A percentile compares a stretch with the other conserved stretches of the same genome.
These are phyloP conservation scores for Enteromius unitaeniatus DNA, from an alignment of 2,797 vertebrate species.

Conservation along the genomic window DNA sequence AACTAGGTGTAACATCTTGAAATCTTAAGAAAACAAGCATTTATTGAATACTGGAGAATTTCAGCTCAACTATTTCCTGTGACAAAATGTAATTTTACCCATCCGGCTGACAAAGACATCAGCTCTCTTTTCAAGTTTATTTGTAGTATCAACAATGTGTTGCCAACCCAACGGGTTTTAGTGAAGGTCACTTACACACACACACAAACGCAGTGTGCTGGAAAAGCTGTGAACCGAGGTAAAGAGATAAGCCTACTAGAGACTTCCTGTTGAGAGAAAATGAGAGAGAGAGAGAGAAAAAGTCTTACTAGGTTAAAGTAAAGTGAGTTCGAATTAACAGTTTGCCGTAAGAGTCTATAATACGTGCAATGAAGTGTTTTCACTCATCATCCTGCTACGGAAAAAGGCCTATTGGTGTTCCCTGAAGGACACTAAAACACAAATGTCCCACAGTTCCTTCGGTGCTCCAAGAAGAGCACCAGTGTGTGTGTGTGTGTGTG, in stretches of 20 bases:
- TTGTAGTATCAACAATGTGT: constrained; percentile 33
- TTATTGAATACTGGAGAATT: neutral
- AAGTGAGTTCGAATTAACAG: neutral
- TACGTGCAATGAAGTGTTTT: neutral
- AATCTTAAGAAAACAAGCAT: neutral
- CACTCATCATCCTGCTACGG: neutral
- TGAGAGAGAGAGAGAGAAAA: neutral
- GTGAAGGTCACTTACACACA: constrained; percentile 56
- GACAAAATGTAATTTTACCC: constrained; percentile 29
- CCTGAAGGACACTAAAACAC: constrained; percentile 6
- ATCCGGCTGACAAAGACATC: constrained; percentile 20
- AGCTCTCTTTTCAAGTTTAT: constrained; percentile 19
- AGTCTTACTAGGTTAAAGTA: neutral
- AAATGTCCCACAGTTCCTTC: constrained; percentile 38
- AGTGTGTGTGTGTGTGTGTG: constrained; percentile 22
- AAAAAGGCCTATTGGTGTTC: neutral
- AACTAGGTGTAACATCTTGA: neutral
- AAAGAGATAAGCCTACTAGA: constrained; percentile 66
- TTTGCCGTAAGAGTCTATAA: neutral
- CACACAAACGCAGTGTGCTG: constrained; percentile 21
- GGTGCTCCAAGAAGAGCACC: constrained; percentile 7
- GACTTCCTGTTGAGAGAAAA: constrained; percentile 52
- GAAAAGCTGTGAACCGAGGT: constrained; percentile 64
- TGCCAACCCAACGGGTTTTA: constrained; percentile 27
- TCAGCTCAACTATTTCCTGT: neutral